A percentile compares a stretch with the other conserved stretches of the same genome.
phyloP scores from a whole-genome alignment of 2,888 invertebrate genomes.

The Patella caerulea region DNA sequence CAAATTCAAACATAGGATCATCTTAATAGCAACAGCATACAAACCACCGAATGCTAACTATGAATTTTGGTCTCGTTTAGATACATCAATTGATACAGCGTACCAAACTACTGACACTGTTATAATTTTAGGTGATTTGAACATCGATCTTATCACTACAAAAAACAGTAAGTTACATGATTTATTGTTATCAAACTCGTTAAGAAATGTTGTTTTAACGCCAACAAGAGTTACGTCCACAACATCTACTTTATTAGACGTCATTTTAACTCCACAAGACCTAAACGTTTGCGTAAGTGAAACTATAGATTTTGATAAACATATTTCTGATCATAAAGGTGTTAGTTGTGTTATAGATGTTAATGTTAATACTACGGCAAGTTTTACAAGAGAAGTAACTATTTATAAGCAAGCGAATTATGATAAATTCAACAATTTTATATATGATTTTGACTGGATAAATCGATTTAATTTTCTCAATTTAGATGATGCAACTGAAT shows the following conservation, averaged over 20 bases:
- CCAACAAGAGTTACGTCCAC: background rate
- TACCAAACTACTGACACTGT: background rate
- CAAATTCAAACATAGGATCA: background rate
- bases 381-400: background rate
- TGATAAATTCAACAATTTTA: background rate
- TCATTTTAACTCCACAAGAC: background rate
- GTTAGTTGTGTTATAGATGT: background rate
- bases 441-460: background rate
- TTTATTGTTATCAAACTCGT: background rate
- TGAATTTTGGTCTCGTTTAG: background rate
- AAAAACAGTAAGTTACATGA: background rate
- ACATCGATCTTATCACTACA: background rate
- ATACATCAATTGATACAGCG: background rate
- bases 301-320: background rate
- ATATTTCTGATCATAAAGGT: background rate
- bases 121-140: background rate
- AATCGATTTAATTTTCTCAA: background rate
- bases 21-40: background rate
- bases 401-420: background rate
- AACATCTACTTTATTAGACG: background rate
- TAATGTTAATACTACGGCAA: too few relatives aligned
- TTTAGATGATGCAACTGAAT: background rate
- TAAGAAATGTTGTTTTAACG: background rate
- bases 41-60: background rate
- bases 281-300: background rate